Percentiles rank a stretch among this genome's conserved stretches.
Conservation (phyloP, 2,797 vertebrate genomes). For the Threskiornis aethiopicus region DNA sequence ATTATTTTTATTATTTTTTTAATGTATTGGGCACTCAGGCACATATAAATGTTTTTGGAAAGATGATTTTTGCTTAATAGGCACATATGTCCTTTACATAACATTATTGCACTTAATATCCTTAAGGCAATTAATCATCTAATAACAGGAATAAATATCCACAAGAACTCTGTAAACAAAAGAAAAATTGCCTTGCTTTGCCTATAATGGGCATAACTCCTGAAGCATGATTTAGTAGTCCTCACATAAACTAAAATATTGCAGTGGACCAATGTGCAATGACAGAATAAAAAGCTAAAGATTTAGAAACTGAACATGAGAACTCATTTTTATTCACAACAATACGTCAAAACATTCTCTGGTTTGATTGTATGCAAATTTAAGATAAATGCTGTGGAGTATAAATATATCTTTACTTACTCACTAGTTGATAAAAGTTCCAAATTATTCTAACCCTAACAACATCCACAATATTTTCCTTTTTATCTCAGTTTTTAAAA, state of each 20-base stretch:
- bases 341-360: neutral
- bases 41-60: neutral
- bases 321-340: neutral
- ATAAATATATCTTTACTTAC: neutral
- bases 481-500: neutral
- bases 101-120: neutral
- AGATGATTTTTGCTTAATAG: neutral
- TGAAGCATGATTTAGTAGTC: neutral
- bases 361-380: neutral
- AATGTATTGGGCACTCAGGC: neutral
- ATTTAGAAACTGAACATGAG: neutral
- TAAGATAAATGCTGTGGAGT: neutral
- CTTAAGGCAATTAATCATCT: neutral
- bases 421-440: neutral
- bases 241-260: neutral
- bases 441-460: neutral
- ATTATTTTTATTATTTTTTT: neutral
- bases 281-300: neutral
- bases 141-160: neutral
- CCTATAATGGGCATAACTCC: neutral
- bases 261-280: neutral
- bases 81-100: neutral
- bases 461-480: neutral
- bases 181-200: neutral
- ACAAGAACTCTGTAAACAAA: neutral